Percentiles rank a stretch among this genome's conserved stretches.
Conservation (phyloP, 2,113 vertebrate species). For the Cynoglossus semilaevis region DNA sequence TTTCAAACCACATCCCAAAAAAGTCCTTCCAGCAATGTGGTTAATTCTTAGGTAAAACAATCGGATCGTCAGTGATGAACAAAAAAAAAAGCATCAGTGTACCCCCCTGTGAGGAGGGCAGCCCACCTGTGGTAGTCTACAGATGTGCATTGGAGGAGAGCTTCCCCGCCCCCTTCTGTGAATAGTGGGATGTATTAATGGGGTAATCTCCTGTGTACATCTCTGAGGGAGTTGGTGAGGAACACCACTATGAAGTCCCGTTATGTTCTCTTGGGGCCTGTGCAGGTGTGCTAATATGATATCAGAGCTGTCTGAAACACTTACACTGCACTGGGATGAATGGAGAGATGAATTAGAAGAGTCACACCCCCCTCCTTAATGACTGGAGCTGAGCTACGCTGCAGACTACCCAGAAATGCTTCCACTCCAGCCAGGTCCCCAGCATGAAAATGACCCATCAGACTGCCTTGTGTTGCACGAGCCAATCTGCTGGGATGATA, state of each 20-base stretch:
- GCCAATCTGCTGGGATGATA: constrained; percentile 77
- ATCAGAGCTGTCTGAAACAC: constrained; percentile 54
- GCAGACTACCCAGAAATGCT: constrained; percentile 51
- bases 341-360: constrained; percentile 49
- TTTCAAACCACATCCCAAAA: too few species aligned
- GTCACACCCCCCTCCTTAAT: constrained; percentile 50
- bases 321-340: constrained; percentile 32
- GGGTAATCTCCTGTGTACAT: constrained; percentile 78
- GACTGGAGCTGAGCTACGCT: constrained; percentile 54
- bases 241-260: constrained; percentile 62
- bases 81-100: constrained; percentile 20
- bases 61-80: too few species aligned
- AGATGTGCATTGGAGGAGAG: constrained; percentile 64
- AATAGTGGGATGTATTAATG: constrained; percentile 83
- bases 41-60: too few species aligned
- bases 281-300: constrained; percentile 75
- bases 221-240: constrained; percentile 67
- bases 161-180: constrained; percentile 33
- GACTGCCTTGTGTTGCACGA: too few species aligned
- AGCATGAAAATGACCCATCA: constrained; percentile 73
- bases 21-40: too few species aligned
- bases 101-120: constrained; percentile 34
- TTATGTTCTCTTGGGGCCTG: constrained; percentile 69
- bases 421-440: constrained; percentile 64
- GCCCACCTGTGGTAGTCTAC: constrained; percentile 66